Percentiles rank a stretch among this genome's conserved stretches.
phyloP scores from a whole-genome alignment of 2,888 invertebrate species.

The Platycheirus rosarum region DNA sequence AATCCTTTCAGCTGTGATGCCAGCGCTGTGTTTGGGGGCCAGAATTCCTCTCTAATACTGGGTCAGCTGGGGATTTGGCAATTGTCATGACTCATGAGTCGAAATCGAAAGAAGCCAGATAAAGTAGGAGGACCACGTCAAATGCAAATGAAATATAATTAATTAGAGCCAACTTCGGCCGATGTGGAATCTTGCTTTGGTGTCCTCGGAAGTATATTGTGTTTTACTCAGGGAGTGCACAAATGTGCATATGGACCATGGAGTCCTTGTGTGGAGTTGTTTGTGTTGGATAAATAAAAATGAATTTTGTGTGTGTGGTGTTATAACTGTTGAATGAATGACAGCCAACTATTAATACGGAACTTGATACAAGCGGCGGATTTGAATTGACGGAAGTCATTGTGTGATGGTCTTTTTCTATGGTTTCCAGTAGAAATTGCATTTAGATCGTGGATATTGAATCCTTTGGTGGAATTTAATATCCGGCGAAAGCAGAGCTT shows the following conservation, averaged over 20 bases:
- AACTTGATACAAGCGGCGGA: slow-evolving; percentile 9
- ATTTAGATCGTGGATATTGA: not conserved
- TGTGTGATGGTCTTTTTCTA: slow-evolving; percentile 41
- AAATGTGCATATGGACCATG: slow-evolving; percentile 8
- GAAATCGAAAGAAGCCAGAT: not conserved
- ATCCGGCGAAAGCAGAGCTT: slow-evolving; percentile 45
- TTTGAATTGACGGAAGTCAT: slow-evolving; percentile 46
- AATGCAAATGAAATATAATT: slow-evolving; percentile 58
- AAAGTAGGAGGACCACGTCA: not conserved
- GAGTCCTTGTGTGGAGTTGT: not conserved
- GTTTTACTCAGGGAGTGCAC: not conserved
- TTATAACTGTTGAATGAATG: slow-evolving; percentile 41
- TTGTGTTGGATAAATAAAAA: not conserved
- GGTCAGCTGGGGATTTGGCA: slow-evolving; percentile 22
- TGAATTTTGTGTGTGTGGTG: not conserved
- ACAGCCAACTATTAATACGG: slow-evolving; percentile 2
- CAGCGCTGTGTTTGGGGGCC: not conserved
- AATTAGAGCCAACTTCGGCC: slow-evolving; percentile 48
- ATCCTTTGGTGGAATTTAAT: slow-evolving; percentile 57
- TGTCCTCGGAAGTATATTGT: not conserved
- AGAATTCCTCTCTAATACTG: slow-evolving; percentile 25
- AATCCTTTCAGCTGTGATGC: slow-evolving; percentile 47
- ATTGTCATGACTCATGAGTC: not conserved
- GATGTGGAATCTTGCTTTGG: not conserved
- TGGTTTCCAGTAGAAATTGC: slow-evolving; percentile 33